Evolutionary conservation across 1,140 invertebrate species (phyloP).

Genomic region (Drosophila sp.): DNA sequence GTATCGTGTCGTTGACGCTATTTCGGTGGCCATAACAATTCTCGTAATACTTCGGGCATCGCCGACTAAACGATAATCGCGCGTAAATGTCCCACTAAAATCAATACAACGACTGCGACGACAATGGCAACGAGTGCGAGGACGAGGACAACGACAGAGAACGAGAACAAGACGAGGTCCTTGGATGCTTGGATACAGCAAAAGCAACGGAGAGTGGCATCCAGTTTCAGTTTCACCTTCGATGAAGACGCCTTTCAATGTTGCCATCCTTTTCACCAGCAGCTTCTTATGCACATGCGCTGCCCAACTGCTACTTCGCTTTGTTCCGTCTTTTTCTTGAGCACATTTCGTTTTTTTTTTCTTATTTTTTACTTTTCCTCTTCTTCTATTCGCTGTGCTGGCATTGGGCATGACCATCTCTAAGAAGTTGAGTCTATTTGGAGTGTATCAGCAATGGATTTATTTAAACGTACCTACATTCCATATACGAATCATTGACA

Average conservation of each 20-base stretch:
- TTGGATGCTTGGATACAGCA: slow-evolving; percentile 21
- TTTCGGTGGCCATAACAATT: slow-evolving; percentile 80
- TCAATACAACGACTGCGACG: slow-evolving; percentile 75
- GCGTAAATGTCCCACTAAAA: slow-evolving; percentile 82
- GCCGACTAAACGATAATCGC: slow-evolving; percentile 82
- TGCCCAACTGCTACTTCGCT: slow-evolving; percentile 33
- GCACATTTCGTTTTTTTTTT: too few relatives aligned
- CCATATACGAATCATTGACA: background rate
- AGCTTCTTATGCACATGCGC: slow-evolving; percentile 72
- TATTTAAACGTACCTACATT: slow-evolving; percentile 52
- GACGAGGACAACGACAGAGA: slow-evolving; percentile 10
- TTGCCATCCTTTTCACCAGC: slow-evolving; percentile 59
- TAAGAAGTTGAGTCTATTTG: slow-evolving; percentile 63
- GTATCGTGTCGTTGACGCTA: slow-evolving; percentile 63
- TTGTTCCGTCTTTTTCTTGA: slow-evolving; percentile 21
- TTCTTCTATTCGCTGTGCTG: slow-evolving; percentile 9
- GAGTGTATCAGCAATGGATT: slow-evolving; percentile 61
- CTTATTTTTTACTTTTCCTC: slow-evolving; percentile 3
- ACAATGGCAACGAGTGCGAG: slow-evolving; percentile 31
- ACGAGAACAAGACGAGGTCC: slow-evolving; percentile 19
- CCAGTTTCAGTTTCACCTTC: slow-evolving; percentile 75
- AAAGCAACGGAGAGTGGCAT: slow-evolving; percentile 41
- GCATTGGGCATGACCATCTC: slow-evolving; percentile 10
- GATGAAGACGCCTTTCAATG: slow-evolving; percentile 40
- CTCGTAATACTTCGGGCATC: slow-evolving; percentile 82